Conservation (phyloP, 2,797 vertebrate species). For the Astyanax mexicanus region DNA sequence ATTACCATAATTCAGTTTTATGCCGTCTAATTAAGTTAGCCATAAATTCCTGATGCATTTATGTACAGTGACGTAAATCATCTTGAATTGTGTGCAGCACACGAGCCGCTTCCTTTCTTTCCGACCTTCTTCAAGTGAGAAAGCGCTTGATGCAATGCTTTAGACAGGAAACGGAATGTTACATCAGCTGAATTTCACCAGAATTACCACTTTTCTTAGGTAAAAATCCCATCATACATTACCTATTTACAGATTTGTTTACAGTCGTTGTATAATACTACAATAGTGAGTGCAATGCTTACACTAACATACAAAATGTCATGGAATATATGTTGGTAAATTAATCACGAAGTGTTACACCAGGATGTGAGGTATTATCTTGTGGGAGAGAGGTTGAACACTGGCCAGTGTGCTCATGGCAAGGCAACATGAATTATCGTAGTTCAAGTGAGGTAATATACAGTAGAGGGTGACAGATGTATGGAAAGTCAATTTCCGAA, state of each 20-base stretch:
- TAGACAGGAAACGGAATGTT: background rate
- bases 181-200: background rate
- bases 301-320: no score
- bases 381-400: no score
- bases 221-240: background rate
- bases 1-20: slow-evolving; percentile 79
- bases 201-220: background rate
- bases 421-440: no score
- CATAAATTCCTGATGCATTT: slow-evolving; percentile 75
- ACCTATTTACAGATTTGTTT: background rate
- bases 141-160: slow-evolving; percentile 49
- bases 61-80: slow-evolving; percentile 66
- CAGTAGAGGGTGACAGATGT: no score
- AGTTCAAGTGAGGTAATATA: no score
- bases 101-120: slow-evolving; percentile 59
- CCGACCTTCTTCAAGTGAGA: slow-evolving; percentile 67
- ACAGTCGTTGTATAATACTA: no score
- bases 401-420: no score
- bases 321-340: no score
- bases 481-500: no score
- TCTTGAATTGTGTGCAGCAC: slow-evolving; percentile 54
- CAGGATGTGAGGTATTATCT: no score
- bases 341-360: no score
- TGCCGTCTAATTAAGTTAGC: slow-evolving; percentile 73
- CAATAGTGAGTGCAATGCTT: no score